Conservation (phyloP, 2,113 vertebrate species). For the Polyodon spathula region DNA sequence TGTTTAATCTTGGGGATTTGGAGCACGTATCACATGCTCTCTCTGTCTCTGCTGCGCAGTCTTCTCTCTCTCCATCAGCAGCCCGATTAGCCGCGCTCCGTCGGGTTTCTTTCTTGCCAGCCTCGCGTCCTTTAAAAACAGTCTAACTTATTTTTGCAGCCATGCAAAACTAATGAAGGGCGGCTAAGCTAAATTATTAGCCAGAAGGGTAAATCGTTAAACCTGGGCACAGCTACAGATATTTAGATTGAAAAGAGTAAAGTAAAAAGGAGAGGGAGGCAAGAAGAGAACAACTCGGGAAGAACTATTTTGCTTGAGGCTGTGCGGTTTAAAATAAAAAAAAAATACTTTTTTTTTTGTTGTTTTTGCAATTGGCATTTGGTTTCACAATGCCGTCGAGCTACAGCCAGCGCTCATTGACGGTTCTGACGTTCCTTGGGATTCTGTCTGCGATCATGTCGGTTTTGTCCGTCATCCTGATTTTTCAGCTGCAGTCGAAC, state of each 20-base stretch:
- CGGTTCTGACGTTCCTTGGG: slow-evolving; percentile 63
- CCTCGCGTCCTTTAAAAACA: neutral
- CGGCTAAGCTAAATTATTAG: neutral
- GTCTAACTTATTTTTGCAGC: neutral
- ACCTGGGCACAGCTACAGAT: neutral
- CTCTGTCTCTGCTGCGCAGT: slow-evolving; percentile 7
- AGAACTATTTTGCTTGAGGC: neutral
- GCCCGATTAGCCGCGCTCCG: slow-evolving; percentile 25
- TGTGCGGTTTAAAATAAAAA: too few relatives aligned
- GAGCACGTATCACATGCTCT: slow-evolving; percentile 45
- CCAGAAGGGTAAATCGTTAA: neutral
- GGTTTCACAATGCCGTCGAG: slow-evolving; percentile 41
- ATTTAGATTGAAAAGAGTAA: neutral
- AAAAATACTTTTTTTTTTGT: too few relatives aligned
- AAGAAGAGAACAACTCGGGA: neutral
- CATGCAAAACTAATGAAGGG: slow-evolving; percentile 1
- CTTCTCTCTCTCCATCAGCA: slow-evolving; percentile 23
- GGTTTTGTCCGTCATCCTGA: slow-evolving; percentile 65
- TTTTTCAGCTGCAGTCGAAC: slow-evolving; percentile 71
- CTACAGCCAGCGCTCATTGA: slow-evolving; percentile 63
- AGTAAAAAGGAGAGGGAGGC: neutral
- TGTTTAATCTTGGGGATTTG: slow-evolving; percentile 56
- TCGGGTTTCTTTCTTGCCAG: too few relatives aligned
- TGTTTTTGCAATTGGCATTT: neutral
- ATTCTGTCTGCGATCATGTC: slow-evolving; percentile 69